phyloP scores from a whole-genome alignment of 2,797 vertebrate genomes.

The Enoplosus armatus region DNA sequence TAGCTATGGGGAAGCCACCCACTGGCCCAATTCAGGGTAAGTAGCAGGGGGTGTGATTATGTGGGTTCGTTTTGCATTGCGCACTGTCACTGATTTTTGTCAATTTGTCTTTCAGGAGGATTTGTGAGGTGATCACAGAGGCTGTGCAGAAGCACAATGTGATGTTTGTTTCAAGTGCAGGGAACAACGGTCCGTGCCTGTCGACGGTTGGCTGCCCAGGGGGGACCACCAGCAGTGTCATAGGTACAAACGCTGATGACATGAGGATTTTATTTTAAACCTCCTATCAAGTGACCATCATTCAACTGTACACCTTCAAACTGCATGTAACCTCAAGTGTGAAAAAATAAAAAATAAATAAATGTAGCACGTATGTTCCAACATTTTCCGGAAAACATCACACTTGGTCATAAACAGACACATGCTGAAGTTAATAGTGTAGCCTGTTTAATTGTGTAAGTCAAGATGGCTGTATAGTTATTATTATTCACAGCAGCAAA shows the following conservation, averaged over 20 bases:
- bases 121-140: slow-evolving; percentile 98
- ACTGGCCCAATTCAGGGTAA: slow-evolving; percentile 99
- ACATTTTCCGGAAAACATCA: too few relatives aligned
- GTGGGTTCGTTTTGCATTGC: neutral
- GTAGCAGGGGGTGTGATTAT: slow-evolving; percentile 43
- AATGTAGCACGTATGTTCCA: neutral
- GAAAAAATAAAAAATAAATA: neutral
- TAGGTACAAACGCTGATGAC: slow-evolving; percentile 83
- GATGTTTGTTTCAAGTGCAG: slow-evolving; percentile 97
- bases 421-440: neutral
- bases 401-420: too few relatives aligned
- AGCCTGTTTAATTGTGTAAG: neutral
- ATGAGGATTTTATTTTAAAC: neutral
- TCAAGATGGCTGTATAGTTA: neutral
- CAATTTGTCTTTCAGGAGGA: slow-evolving; percentile 87
- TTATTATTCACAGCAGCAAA: neutral
- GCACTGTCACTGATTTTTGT: neutral
- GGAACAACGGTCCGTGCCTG: slow-evolving; percentile 98
- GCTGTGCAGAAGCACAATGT: slow-evolving; percentile 98
- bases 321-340: neutral
- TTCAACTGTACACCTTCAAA: neutral
- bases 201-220: slow-evolving; percentile 98
- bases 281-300: neutral
- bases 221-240: slow-evolving; percentile 96
- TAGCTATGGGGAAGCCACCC: slow-evolving; percentile 98